Evolutionary conservation across 2,888 invertebrate genomes (phyloP).

Genomic region (Apotomis capreana): DNA sequence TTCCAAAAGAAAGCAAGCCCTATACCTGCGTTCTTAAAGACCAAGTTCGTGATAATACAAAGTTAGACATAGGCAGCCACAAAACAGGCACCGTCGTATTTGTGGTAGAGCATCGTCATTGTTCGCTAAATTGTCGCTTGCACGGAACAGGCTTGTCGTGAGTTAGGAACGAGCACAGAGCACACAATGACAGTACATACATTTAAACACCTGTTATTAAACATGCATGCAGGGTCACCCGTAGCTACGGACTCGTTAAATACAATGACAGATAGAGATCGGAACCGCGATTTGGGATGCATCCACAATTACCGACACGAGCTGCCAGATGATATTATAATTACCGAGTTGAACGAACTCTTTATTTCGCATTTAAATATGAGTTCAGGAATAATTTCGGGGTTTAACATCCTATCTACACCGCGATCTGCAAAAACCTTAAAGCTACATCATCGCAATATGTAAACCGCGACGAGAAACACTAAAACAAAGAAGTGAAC

Average conservation of each 20-base stretch:
- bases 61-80: slow-evolving; percentile 72
- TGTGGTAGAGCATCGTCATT: slow-evolving; percentile 81
- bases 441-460: slow-evolving; percentile 47
- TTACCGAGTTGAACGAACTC: slow-evolving; percentile 64
- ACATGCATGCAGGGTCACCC: slow-evolving; percentile 74
- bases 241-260: slow-evolving; percentile 71
- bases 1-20: slow-evolving; percentile 52
- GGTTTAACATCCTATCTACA: slow-evolving; percentile 47
- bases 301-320: slow-evolving; percentile 67
- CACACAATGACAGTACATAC: slow-evolving; percentile 79
- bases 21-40: slow-evolving; percentile 50
- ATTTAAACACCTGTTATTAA: slow-evolving; percentile 83
- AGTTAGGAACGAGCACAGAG: slow-evolving; percentile 74
- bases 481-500: slow-evolving; percentile 52
- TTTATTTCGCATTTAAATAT: slow-evolving; percentile 49
- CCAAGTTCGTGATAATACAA: slow-evolving; percentile 49
- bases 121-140: slow-evolving; percentile 83
- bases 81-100: slow-evolving; percentile 73
- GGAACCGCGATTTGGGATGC: slow-evolving; percentile 70
- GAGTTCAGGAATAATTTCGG: slow-evolving; percentile 51
- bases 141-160: slow-evolving; percentile 82
- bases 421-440: slow-evolving; percentile 50
- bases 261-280: slow-evolving; percentile 79
- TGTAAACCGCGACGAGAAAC: slow-evolving; percentile 52
- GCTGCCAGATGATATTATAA: slow-evolving; percentile 64